Conservation (phyloP, 2,797 vertebrate species). For the Accipiter superciliosus region DNA sequence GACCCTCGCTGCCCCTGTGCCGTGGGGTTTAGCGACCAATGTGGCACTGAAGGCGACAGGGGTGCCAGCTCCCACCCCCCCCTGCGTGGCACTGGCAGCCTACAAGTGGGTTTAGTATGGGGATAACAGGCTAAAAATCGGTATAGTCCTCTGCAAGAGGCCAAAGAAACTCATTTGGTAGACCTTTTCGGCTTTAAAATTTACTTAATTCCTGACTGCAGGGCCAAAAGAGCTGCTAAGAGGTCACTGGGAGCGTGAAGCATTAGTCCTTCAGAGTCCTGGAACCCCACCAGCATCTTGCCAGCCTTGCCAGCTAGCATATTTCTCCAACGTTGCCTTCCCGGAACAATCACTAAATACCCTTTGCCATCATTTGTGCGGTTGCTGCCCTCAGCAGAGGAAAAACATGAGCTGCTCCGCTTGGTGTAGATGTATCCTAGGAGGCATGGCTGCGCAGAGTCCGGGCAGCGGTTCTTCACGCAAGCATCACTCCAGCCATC, state of each 20-base stretch:
- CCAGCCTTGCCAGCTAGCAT: neutral
- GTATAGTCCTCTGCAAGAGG: neutral
- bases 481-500: neutral
- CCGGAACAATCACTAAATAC: neutral
- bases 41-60: neutral
- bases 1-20: rapidly evolving
- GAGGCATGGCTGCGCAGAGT: neutral
- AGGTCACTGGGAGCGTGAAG: neutral
- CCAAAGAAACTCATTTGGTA: neutral
- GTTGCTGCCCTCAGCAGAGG: neutral
- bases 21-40: neutral
- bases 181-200: neutral
- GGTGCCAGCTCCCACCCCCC: neutral
- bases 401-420: neutral
- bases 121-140: neutral
- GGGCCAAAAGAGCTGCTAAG: neutral
- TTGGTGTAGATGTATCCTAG: neutral
- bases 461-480: rapidly evolving
- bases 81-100: neutral
- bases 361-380: neutral
- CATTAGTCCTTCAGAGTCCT: neutral
- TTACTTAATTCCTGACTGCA: neutral
- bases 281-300: neutral
- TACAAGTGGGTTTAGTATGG: neutral
- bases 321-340: neutral